These are phyloP conservation scores for Acanthisitta chloris DNA, from an alignment of 2,113 vertebrate species.

Conservation along the genomic window DNA sequence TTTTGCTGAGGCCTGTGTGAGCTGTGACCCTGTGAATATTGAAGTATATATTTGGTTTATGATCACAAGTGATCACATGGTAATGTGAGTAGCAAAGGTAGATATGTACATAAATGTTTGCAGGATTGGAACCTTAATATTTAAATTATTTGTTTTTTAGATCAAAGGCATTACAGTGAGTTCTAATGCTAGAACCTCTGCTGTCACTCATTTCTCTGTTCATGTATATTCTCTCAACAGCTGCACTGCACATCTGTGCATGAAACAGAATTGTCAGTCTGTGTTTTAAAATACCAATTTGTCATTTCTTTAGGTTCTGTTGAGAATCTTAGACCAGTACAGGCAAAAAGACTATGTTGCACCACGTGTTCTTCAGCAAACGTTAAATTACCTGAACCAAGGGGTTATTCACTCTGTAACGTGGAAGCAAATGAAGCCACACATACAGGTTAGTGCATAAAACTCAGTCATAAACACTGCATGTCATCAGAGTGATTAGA, in stretches of 20 bases:
- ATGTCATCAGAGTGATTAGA: background rate
- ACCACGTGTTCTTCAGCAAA: conserved; percentile 91
- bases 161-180: background rate
- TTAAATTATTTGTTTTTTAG: background rate
- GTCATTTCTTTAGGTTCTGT: conserved; percentile 79
- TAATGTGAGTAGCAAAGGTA: background rate
- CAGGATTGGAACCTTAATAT: background rate
- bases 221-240: background rate
- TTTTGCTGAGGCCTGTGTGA: background rate
- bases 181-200: background rate
- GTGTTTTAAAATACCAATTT: background rate
- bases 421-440: conserved; percentile 96
- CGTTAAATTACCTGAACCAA: conserved; percentile 90
- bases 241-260: background rate
- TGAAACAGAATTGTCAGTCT: background rate
- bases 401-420: conserved; percentile 89
- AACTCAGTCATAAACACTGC: background rate
- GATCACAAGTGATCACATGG: background rate
- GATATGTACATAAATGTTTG: background rate
- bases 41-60: background rate
- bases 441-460: conserved; percentile 86
- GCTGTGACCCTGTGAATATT: background rate
- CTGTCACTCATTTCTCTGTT: background rate
- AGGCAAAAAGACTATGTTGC: conserved; percentile 89
- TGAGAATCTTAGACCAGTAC: conserved; percentile 93